These are phyloP conservation scores for Arnoldichthys spilopterus DNA, from an alignment of 2,797 vertebrate genomes.

Conservation along the genomic window DNA sequence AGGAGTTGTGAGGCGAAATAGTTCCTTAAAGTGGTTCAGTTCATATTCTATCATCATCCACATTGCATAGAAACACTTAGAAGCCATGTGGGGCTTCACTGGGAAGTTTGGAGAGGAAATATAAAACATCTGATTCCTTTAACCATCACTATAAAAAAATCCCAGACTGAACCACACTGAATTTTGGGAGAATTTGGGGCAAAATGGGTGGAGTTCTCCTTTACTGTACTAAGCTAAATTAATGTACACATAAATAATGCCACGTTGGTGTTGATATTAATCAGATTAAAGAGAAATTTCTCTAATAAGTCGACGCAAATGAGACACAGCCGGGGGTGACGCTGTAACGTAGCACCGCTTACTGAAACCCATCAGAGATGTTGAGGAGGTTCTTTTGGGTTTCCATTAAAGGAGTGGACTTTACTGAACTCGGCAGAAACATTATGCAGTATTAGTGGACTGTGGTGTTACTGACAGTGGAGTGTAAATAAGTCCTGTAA, in stretches of 20 bases:
- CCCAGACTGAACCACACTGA: neutral
- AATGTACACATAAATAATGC: slow-evolving; percentile 1
- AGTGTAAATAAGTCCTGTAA: slow-evolving; percentile 52
- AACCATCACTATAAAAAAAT: neutral
- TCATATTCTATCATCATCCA: neutral
- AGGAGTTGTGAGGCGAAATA: no score
- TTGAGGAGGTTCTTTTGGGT: neutral
- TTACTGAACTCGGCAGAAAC: neutral
- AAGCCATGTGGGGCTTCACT: neutral
- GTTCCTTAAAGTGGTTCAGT: neutral
- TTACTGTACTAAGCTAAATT: neutral
- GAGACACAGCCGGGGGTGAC: neutral
- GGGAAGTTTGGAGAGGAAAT: neutral
- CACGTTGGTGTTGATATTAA: slow-evolving; percentile 12
- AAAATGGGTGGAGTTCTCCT: neutral
- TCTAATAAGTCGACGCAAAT: neutral
- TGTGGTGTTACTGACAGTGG: slow-evolving; percentile 54
- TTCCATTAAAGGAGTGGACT: no score
- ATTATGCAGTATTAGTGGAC: slow-evolving; percentile 1
- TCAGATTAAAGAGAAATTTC: neutral
- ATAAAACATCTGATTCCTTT: neutral
- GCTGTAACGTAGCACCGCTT: neutral
- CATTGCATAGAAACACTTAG: neutral
- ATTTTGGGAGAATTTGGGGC: neutral
- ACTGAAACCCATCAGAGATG: neutral